Percentiles rank a stretch among this genome's conserved stretches.
These are phyloP conservation scores for Leptothorax acervorum DNA, from an alignment of 2,888 invertebrate species.

Conservation along the genomic window DNA sequence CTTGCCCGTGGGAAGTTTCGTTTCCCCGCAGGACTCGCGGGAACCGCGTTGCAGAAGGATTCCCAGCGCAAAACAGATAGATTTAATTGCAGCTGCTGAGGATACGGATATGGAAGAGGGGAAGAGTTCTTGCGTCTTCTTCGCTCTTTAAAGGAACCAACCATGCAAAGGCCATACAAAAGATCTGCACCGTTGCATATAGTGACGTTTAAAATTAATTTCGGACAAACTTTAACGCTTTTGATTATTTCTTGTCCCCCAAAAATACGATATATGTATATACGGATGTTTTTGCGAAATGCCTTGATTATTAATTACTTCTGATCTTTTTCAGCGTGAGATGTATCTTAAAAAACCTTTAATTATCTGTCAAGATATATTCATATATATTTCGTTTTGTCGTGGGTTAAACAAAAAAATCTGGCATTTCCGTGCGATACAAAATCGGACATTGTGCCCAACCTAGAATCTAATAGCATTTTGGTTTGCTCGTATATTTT, in stretches of 20 bases:
- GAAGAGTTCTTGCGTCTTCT: not conserved
- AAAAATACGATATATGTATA: not conserved
- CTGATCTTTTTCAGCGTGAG: not conserved
- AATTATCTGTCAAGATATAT: not conserved
- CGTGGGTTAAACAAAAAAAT: not conserved
- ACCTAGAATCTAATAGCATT: not conserved
- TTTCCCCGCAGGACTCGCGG: constrained; percentile 62
- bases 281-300: not conserved
- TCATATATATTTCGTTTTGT: not conserved
- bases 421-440: not conserved
- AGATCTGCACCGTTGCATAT: not conserved
- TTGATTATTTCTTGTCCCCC: not conserved
- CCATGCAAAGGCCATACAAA: not conserved
- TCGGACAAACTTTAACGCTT: not conserved
- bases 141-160: not conserved
- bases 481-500: not conserved
- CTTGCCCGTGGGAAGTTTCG: constrained; percentile 64
- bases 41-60: constrained; percentile 64
- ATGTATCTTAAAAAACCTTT: not conserved
- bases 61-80: constrained; percentile 69
- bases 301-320: not conserved
- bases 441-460: not conserved
- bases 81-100: constrained; percentile 63
- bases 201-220: not conserved
- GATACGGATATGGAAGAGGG: constrained; percentile 13